Percentiles rank a stretch among this genome's conserved stretches.
Conservation (phyloP, 1,140 invertebrate genomes). For the Steinernema feltiae region DNA sequence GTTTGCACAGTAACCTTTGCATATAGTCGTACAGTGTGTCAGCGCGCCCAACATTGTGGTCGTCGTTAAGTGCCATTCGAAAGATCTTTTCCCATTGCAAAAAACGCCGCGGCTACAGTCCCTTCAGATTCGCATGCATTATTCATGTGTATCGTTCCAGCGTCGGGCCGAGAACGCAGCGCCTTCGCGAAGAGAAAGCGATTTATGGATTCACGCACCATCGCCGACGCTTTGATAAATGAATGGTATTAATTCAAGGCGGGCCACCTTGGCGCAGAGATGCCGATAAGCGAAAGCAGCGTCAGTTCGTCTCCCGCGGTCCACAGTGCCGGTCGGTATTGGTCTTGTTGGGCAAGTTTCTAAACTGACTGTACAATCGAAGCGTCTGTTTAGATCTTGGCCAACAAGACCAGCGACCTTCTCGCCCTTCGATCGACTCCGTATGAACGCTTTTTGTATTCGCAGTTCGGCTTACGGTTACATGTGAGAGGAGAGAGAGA, state of each 20-base stretch:
- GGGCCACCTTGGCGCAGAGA: background rate
- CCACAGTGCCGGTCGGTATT: background rate
- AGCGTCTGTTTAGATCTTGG: background rate
- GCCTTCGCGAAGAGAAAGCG: background rate
- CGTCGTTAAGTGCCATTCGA: background rate
- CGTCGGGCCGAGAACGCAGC: background rate
- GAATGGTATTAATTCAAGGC: background rate
- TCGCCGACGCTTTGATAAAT: background rate
- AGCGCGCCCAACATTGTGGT: background rate
- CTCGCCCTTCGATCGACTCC: background rate
- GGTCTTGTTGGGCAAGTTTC: constrained; percentile 6
- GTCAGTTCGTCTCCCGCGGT: background rate
- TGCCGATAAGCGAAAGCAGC: background rate
- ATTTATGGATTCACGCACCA: background rate
- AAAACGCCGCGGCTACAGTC: background rate
- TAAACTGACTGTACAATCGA: background rate
- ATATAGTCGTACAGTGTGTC: background rate
- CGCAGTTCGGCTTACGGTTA: background rate
- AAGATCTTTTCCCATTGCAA: background rate
- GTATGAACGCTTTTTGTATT: too few relatives aligned
- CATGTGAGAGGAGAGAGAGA: background rate
- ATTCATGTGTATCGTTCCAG: background rate
- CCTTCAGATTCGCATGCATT: constrained; percentile 1
- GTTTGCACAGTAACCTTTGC: too few relatives aligned
- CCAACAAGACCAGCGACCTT: background rate